Percentiles rank a stretch among this genome's conserved stretches.
phyloP scores from a whole-genome alignment of 2,888 invertebrate species.

The Sinelater perroti region DNA sequence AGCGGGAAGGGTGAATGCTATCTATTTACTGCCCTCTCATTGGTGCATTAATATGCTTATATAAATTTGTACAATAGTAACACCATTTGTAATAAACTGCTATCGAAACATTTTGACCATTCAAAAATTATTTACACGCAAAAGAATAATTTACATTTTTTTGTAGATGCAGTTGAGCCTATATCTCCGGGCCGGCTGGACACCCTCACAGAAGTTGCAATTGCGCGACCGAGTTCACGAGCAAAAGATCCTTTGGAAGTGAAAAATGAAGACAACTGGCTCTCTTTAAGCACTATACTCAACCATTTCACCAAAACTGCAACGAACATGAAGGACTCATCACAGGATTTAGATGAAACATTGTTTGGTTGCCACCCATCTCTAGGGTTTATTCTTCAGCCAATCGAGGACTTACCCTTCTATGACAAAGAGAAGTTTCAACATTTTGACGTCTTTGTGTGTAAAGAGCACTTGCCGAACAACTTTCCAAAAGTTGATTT shows the following conservation, averaged over 20 bases:
- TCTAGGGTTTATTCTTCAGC: conserved; percentile 46
- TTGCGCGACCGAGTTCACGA: conserved; percentile 40
- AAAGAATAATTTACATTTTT: background rate
- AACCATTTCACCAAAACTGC: conserved; percentile 13
- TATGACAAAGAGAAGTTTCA: conserved; percentile 29
- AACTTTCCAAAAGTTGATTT: conserved; percentile 29
- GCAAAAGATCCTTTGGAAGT: background rate
- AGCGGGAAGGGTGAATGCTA: too few relatives aligned
- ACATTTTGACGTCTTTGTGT: conserved; percentile 59
- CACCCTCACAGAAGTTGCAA: conserved; percentile 65
- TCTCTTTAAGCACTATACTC: conserved; percentile 12
- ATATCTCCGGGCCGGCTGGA: conserved; percentile 66
- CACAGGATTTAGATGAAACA: conserved; percentile 17
- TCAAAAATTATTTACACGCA: too few relatives aligned
- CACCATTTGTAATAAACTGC: conserved; percentile 19
- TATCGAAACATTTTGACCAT: too few relatives aligned
- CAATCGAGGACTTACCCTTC: conserved; percentile 34
- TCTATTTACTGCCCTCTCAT: too few relatives aligned
- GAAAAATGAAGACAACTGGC: conserved; percentile 29
- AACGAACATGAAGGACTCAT: background rate
- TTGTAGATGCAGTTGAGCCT: conserved; percentile 65
- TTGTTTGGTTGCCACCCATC: conserved; percentile 33
- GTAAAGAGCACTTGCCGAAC: conserved; percentile 47
- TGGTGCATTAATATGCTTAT: too few relatives aligned
- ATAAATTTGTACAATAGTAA: too few relatives aligned